Evolutionary conservation across 1,140 invertebrate genomes (phyloP).

Genomic region (Cotesia chilonis): DNA sequence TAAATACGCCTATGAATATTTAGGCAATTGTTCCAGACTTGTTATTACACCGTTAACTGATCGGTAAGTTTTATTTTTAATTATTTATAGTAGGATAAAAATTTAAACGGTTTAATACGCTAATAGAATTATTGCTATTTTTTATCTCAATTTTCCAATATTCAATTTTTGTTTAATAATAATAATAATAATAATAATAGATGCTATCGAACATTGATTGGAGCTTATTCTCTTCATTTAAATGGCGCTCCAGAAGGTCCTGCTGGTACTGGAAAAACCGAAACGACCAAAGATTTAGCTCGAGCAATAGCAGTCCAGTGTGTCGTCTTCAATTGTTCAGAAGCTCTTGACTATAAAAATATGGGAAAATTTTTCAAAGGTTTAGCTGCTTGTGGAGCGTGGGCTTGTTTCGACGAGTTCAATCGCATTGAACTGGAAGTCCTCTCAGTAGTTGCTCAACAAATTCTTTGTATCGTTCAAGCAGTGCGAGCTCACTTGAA

Average conservation of each 20-base stretch:
- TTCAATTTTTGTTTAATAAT: too few species aligned
- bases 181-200: slow-evolving; percentile 49
- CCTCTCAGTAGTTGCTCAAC: slow-evolving; percentile 82
- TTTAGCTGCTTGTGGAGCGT: slow-evolving; percentile 86
- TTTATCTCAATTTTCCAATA: too few species aligned
- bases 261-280: slow-evolving; percentile 89
- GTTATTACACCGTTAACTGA: slow-evolving; percentile 77
- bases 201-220: slow-evolving; percentile 88
- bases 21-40: slow-evolving; percentile 79
- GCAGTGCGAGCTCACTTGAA: slow-evolving; percentile 77
- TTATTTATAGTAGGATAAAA: slow-evolving; percentile 37
- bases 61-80: slow-evolving; percentile 47
- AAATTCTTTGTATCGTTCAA: slow-evolving; percentile 83
- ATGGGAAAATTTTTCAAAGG: slow-evolving; percentile 94
- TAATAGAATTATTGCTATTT: too few species aligned
- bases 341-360: slow-evolving; percentile 92
- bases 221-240: slow-evolving; percentile 86
- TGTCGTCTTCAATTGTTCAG: slow-evolving; percentile 94
- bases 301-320: slow-evolving; percentile 92
- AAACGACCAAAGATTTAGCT: slow-evolving; percentile 89
- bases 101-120: neutral
- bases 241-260: slow-evolving; percentile 91
- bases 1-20: slow-evolving; percentile 90
- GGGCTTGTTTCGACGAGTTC: slow-evolving; percentile 96
- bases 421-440: slow-evolving; percentile 93